These are phyloP conservation scores for Alouatta palliata DNA, from an alignment of 2,113 vertebrate species.

Conservation along the genomic window DNA sequence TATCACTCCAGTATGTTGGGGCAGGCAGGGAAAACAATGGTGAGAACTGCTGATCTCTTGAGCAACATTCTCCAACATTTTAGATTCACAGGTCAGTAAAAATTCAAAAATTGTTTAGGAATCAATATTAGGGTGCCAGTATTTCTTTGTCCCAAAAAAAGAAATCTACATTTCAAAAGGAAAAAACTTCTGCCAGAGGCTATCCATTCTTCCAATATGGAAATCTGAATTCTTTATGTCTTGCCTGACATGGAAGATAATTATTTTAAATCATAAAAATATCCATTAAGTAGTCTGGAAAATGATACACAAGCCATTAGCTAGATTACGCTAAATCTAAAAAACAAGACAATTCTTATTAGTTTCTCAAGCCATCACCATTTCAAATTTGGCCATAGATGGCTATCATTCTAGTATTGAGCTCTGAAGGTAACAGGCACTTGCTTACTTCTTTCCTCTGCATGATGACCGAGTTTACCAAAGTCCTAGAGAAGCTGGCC, in stretches of 20 bases:
- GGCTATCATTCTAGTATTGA: neutral
- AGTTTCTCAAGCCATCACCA: neutral
- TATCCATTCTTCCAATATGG: neutral
- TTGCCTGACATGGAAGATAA: slow-evolving; percentile 29
- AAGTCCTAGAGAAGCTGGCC: too few species aligned
- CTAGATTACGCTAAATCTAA: slow-evolving; percentile 24
- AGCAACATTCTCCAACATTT: neutral
- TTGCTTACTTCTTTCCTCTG: neutral
- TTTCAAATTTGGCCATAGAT: neutral
- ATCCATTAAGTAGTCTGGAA: slow-evolving; percentile 54
- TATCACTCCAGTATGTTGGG: neutral
- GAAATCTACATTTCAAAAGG: neutral
- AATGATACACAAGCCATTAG: slow-evolving; percentile 53
- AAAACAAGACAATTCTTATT: slow-evolving; percentile 13
- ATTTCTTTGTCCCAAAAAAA: neutral
- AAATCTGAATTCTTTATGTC: slow-evolving; percentile 37
- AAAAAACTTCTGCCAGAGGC: neutral
- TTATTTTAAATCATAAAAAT: slow-evolving; percentile 59
- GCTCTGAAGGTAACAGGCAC: neutral
- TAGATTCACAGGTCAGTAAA: neutral
- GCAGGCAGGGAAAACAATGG: neutral
- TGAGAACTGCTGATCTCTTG: neutral
- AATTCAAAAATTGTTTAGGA: neutral
- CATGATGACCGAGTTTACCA: neutral
- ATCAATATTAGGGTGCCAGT: neutral